phyloP scores from a whole-genome alignment of 1,140 invertebrate species.

The Rhagoletis zephyria region DNA sequence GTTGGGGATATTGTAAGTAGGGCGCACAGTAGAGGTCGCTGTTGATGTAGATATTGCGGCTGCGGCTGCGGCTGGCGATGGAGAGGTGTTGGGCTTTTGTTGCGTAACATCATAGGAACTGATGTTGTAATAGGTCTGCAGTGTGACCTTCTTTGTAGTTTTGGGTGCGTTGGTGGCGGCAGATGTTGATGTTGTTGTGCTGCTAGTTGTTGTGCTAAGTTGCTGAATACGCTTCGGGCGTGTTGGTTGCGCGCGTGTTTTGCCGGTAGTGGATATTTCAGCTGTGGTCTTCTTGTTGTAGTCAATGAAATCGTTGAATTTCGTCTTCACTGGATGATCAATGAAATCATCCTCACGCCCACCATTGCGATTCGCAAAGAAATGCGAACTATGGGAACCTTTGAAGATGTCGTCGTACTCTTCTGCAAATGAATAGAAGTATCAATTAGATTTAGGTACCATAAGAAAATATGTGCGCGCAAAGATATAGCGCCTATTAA shows the following conservation, averaged over 20 bases:
- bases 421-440: conserved; percentile 62
- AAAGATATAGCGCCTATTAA: conserved; percentile 9
- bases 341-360: conserved; percentile 71
- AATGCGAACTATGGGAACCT: conserved; percentile 79
- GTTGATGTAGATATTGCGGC: conserved; percentile 58
- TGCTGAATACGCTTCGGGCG: conserved; percentile 48
- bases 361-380: conserved; percentile 78
- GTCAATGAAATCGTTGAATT: conserved; percentile 63
- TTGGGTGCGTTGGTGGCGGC: conserved; percentile 59
- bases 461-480: not conserved
- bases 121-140: conserved; percentile 66
- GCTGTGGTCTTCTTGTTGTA: conserved; percentile 65
- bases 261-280: conserved; percentile 57
- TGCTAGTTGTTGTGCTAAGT: conserved; percentile 45
- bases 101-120: conserved; percentile 62
- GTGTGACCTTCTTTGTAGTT: conserved; percentile 64
- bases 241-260: conserved; percentile 58
- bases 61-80: not conserved
- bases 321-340: conserved; percentile 71
- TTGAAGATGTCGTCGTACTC: conserved; percentile 76
- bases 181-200: conserved; percentile 58
- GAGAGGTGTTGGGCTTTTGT: conserved; percentile 59
- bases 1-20: not conserved
- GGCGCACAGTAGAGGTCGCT: conserved; percentile 61
- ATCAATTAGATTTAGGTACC: conserved; percentile 31